Conservation (phyloP, 2,113 vertebrate genomes). For the Nanger granti region DNA sequence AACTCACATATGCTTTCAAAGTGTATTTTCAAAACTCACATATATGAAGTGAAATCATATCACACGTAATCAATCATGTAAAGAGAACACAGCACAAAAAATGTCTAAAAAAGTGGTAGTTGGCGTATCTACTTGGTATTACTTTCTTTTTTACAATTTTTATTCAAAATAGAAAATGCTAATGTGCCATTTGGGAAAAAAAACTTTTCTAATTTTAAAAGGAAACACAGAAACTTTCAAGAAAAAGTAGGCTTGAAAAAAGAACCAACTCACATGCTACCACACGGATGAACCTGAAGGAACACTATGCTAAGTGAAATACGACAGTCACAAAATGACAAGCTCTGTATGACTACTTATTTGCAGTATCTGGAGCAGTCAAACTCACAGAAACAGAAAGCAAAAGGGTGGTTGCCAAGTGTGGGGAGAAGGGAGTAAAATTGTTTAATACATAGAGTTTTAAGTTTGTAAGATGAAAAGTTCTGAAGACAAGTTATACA, state of each 20-base stretch:
- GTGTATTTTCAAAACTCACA: not conserved
- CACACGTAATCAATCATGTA: not conserved
- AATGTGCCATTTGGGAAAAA: not conserved
- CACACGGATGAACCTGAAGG: not conserved
- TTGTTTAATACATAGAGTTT: not conserved
- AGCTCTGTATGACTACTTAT: not conserved
- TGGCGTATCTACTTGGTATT: not conserved
- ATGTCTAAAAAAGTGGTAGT: not conserved
- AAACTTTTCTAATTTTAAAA: not conserved
- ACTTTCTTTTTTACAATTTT: conserved; percentile 17
- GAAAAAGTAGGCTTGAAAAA: not conserved
- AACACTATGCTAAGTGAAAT: not conserved
- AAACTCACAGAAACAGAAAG: not conserved
- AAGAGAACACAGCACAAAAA: conserved; percentile 17
- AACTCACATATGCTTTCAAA: not conserved
- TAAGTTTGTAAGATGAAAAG: not conserved
- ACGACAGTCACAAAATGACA: not conserved
- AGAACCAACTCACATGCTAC: not conserved
- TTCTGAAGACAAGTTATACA: not conserved
- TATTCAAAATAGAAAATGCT: conserved; percentile 23
- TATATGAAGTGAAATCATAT: not conserved
- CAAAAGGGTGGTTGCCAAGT: not conserved
- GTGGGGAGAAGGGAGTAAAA: not conserved
- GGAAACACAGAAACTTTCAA: not conserved
- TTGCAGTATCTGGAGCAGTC: not conserved